Evolutionary conservation across 2,113 vertebrate genomes (phyloP).

Genomic region (Nicator chloris): DNA sequence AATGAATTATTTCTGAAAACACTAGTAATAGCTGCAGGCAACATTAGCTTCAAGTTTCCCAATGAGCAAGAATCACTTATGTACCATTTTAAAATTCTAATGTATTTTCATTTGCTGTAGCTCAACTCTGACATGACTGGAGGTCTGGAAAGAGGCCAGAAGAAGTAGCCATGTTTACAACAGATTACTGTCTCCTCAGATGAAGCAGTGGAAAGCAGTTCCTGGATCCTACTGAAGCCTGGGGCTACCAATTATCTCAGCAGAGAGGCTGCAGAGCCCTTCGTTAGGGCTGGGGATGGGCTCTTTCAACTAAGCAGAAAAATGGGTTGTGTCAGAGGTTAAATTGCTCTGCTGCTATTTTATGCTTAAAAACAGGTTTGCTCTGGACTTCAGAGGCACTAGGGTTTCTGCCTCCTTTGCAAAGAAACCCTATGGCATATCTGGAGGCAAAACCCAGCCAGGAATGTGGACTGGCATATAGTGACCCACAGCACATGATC

Average conservation of each 20-base stretch:
- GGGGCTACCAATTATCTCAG: background rate
- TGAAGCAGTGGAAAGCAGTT: background rate
- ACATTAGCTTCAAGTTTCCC: conserved; percentile 29
- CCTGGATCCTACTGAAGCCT: background rate
- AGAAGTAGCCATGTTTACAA: background rate
- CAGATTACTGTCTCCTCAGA: background rate
- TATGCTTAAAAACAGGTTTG: background rate
- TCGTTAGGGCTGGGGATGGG: rapidly evolving
- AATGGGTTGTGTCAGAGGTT: background rate
- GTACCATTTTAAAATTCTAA: conserved; percentile 17
- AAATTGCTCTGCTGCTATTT: background rate
- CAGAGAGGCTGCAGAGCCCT: background rate
- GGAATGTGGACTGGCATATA: rapidly evolving
- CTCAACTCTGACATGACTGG: background rate
- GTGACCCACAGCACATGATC: background rate
- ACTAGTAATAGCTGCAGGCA: conserved; percentile 25
- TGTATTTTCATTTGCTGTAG: conserved; percentile 34
- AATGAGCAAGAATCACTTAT: conserved; percentile 22
- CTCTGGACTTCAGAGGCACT: background rate
- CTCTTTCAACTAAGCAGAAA: background rate
- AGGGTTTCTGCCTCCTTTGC: background rate
- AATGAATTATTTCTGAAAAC: conserved; percentile 61
- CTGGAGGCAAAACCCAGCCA: background rate
- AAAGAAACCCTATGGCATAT: background rate
- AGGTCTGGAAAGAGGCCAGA: conserved; percentile 29